Conservation (phyloP, 1,140 invertebrate species). For the Macrostomum lignano region DNA sequence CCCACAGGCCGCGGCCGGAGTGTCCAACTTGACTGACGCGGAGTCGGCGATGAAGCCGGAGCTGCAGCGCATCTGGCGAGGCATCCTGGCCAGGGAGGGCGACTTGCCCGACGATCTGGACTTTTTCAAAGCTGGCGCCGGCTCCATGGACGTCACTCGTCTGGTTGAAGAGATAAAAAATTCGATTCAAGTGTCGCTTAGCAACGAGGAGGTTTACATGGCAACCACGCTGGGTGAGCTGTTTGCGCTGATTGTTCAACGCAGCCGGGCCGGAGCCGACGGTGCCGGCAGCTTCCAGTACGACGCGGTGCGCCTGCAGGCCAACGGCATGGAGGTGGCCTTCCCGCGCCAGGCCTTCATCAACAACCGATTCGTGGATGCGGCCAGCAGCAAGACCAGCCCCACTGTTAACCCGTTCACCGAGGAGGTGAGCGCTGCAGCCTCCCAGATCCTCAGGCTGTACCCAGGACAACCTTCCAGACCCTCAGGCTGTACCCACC, state of each 20-base stretch:
- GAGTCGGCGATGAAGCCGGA: no score
- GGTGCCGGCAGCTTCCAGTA: no score
- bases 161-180: constrained; percentile 70
- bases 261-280: constrained; percentile 35
- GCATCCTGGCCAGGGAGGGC: constrained; percentile 38
- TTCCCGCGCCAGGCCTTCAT: constrained; percentile 64
- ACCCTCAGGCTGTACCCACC: no score
- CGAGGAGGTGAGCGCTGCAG: constrained; percentile 42
- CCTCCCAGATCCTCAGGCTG: constrained; percentile 44
- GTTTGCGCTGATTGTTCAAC: constrained; percentile 35
- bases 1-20: no score
- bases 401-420: constrained; percentile 54
- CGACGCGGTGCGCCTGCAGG: constrained; percentile 31
- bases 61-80: no score
- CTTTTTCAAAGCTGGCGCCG: constrained; percentile 64
- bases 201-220: constrained; percentile 74
- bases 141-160: constrained; percentile 72
- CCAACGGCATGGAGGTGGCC: constrained; percentile 51
- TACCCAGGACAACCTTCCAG: neutral
- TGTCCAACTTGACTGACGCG: no score
- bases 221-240: constrained; percentile 58
- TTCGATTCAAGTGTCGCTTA: constrained; percentile 39
- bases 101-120: constrained; percentile 46
- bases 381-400: constrained; percentile 55
- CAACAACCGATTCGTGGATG: constrained; percentile 62